These are phyloP conservation scores for Syngnathus rostellatus DNA, from an alignment of 2,797 vertebrate genomes.

Conservation along the genomic window DNA sequence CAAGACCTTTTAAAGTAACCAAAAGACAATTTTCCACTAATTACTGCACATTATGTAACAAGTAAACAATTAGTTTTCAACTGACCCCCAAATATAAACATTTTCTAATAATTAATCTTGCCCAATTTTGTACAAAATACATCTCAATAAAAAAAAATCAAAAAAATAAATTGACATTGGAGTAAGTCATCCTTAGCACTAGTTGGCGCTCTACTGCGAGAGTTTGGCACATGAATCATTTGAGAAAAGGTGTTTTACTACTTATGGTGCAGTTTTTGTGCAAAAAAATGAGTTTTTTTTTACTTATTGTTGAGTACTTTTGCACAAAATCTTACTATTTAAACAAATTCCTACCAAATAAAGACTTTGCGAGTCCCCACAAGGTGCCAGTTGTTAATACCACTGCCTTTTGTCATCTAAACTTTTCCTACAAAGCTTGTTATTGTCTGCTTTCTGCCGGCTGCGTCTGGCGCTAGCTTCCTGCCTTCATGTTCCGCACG, in stretches of 20 bases:
- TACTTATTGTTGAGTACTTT: no score
- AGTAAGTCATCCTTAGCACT: no score
- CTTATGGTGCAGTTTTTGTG: no score
- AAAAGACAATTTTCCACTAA: background rate
- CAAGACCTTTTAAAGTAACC: background rate
- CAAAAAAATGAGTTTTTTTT: background rate
- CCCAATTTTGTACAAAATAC: no score
- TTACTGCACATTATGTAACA: background rate
- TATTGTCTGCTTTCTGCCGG: background rate
- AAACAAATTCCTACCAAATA: background rate
- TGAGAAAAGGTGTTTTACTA: no score
- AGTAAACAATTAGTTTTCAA: background rate
- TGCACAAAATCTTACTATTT: no score
- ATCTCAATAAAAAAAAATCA: no score
- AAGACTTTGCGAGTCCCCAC: background rate
- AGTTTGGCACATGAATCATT: no score
- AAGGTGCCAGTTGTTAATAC: background rate
- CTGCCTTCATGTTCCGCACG: slow-evolving; percentile 26
- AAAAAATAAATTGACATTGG: no score
- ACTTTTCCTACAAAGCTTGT: background rate
- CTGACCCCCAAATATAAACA: background rate
- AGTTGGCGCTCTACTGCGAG: no score
- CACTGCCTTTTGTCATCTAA: background rate
- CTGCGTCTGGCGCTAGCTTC: background rate
- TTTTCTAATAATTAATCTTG: no score